phyloP scores from a whole-genome alignment of 2,888 invertebrate species.

The Sinelater perroti region DNA sequence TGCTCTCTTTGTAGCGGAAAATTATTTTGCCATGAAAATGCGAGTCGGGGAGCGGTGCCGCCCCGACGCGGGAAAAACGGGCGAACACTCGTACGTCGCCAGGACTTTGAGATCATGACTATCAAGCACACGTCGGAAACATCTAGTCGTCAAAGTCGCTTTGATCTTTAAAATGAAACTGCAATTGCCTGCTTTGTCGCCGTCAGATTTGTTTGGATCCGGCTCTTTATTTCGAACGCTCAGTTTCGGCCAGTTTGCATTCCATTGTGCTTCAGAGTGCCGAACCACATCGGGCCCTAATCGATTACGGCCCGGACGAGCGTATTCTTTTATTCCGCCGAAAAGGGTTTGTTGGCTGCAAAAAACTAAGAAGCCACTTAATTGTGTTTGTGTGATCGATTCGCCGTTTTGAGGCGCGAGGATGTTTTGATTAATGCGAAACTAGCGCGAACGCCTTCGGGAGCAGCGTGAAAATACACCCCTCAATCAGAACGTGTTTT shows the following conservation, averaged over 20 bases:
- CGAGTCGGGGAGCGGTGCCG: background rate
- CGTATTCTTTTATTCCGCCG: too few species aligned
- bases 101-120: too few species aligned
- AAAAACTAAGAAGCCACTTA: too few species aligned
- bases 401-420: too few species aligned
- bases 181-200: constrained; percentile 17
- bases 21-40: background rate
- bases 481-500: too few species aligned
- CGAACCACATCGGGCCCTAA: constrained; percentile 24
- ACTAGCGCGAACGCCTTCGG: too few species aligned
- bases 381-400: too few species aligned
- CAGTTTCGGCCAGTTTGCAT: constrained; percentile 20
- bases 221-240: constrained; percentile 16
- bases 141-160: constrained; percentile 9
- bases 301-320: constrained; percentile 19
- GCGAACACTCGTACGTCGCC: too few species aligned
- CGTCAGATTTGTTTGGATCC: constrained; percentile 13
- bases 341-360: too few species aligned
- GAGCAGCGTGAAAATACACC: too few species aligned
- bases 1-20: background rate
- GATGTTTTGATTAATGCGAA: too few species aligned
- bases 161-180: constrained; percentile 16
- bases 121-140: constrained; percentile 4
- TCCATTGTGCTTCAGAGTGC: constrained; percentile 24
- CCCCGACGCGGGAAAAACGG: too few species aligned